Percentiles rank a stretch among this genome's conserved stretches.
Evolutionary conservation across 2,888 invertebrate species (phyloP).

Genomic region (Hetaerina titia): DNA sequence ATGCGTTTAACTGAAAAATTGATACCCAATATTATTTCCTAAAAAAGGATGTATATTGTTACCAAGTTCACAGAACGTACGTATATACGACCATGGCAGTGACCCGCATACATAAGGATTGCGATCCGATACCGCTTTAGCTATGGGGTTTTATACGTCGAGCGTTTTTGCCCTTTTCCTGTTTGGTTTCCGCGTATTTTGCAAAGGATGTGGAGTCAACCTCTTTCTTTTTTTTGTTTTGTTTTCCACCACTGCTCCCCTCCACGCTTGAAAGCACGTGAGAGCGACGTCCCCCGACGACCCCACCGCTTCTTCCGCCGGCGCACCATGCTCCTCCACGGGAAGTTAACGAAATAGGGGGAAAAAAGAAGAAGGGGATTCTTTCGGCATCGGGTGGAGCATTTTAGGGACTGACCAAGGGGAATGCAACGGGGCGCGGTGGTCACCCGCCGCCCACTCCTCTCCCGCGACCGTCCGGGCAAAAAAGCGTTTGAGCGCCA

Average conservation of each 20-base stretch:
- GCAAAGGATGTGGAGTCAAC: background rate
- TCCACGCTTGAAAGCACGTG: background rate
- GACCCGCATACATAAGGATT: no score
- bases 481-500: background rate
- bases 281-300: background rate
- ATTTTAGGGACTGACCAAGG: background rate
- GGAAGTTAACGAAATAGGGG: background rate
- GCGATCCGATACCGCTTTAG: background rate
- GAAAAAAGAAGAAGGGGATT: background rate
- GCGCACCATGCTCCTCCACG: background rate
- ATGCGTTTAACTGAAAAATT: no score
- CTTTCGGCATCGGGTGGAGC: background rate
- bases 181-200: background rate
- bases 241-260: background rate
- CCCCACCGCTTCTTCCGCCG: background rate
- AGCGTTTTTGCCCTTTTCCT: background rate
- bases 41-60: no score
- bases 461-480: background rate
- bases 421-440: background rate
- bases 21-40: no score
- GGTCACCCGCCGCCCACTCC: background rate
- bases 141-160: background rate
- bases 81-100: no score
- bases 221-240: background rate
- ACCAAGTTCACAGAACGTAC: no score